Evolutionary conservation across 2,797 vertebrate species (phyloP).

Genomic region (Syngnathus rostellatus): DNA sequence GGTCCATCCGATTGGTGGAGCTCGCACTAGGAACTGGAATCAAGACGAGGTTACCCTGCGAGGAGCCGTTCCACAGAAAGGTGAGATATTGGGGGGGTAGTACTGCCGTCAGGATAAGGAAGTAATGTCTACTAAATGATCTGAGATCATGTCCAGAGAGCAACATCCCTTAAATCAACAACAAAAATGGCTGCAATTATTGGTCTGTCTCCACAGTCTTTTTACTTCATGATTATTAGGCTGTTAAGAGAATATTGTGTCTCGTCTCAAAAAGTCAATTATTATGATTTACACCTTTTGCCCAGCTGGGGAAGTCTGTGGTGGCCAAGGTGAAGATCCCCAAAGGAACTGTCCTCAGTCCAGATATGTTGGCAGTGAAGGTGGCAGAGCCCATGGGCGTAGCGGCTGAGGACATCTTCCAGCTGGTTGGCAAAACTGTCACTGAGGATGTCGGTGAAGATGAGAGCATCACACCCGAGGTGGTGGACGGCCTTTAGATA

Average conservation of each 20-base stretch:
- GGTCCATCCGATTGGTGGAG: conserved; percentile 82
- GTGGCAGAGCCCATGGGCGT: conserved; percentile 89
- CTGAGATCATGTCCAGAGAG: too few species aligned
- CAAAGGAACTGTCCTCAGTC: conserved; percentile 73
- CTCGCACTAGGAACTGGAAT: conserved; percentile 74
- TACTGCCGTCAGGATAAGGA: too few species aligned
- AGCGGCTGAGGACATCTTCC: conserved; percentile 82
- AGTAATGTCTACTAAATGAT: too few species aligned
- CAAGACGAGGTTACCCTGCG: conserved; percentile 83
- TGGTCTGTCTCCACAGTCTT: background rate
- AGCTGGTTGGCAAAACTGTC: conserved; percentile 79
- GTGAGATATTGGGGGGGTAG: conserved; percentile 47
- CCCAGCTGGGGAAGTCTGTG: conserved; percentile 89
- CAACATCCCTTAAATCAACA: background rate
- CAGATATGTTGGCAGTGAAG: conserved; percentile 88
- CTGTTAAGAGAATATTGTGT: background rate
- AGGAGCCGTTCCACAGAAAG: conserved; percentile 88
- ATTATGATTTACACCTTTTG: background rate
- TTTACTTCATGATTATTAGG: background rate
- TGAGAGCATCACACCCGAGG: conserved; percentile 75
- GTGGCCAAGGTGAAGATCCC: conserved; percentile 83
- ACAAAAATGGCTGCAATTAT: background rate
- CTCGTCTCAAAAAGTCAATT: background rate
- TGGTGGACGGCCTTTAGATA: conserved; percentile 60
- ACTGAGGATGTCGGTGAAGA: conserved; percentile 76